Evolutionary conservation across 2,888 invertebrate genomes (phyloP).

Genomic region (Drosophila quinaria): DNA sequence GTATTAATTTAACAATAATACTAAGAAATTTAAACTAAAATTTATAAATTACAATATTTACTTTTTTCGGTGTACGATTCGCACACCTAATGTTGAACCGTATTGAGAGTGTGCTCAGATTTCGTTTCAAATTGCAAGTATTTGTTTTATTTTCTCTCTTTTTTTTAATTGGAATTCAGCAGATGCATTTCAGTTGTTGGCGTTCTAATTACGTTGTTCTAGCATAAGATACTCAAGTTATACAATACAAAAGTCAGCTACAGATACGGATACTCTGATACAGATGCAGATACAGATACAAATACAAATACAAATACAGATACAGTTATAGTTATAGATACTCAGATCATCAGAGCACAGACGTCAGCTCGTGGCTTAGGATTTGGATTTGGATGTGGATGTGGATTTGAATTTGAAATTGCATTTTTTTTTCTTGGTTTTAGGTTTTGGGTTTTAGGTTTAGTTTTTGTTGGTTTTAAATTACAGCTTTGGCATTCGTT

Average conservation of each 20-base stretch:
- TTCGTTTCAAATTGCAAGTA: constrained; percentile 34
- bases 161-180: constrained; percentile 71
- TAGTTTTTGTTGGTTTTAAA: constrained; percentile 29
- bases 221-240: constrained; percentile 43
- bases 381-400: neutral
- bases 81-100: neutral
- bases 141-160: neutral
- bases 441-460: constrained; percentile 19
- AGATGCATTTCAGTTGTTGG: constrained; percentile 70
- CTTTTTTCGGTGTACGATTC: neutral
- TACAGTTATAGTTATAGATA: constrained; percentile 33
- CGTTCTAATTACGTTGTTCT: constrained; percentile 69
- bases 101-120: constrained; percentile 31
- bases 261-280: constrained; percentile 23
- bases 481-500: constrained; percentile 55
- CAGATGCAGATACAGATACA: constrained; percentile 26
- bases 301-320: constrained; percentile 23
- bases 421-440: neutral
- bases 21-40: no score
- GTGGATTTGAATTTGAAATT: neutral
- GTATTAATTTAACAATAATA: no score
- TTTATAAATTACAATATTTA: no score
- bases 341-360: constrained; percentile 29
- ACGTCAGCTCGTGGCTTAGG: constrained; percentile 42
- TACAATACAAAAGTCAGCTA: constrained; percentile 30